These are phyloP conservation scores for Bubalus kerabau DNA, from an alignment of 2,113 vertebrate genomes.

Conservation along the genomic window DNA sequence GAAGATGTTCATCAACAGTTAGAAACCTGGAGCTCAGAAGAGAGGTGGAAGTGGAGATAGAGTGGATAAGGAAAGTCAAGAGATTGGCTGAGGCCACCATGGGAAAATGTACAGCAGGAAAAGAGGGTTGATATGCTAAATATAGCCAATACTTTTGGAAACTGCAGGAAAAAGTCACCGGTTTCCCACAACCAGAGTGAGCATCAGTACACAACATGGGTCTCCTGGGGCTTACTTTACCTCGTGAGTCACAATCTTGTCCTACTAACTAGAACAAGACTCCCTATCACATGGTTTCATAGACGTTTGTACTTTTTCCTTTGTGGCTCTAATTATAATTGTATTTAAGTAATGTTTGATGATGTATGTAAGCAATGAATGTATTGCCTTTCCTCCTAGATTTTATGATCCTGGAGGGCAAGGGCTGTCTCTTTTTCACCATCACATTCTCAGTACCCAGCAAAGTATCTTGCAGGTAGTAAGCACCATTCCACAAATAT, in stretches of 20 bases:
- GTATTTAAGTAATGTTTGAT: not conserved
- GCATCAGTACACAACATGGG: not conserved
- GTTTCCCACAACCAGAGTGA: conserved; percentile 26
- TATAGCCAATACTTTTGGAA: conserved; percentile 5
- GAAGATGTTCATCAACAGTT: not conserved
- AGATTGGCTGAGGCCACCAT: not conserved
- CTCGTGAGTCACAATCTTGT: not conserved
- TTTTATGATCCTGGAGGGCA: not conserved
- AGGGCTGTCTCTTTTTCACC: not conserved
- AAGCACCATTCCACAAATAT: not conserved
- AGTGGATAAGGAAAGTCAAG: not conserved
- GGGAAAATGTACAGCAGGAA: not conserved
- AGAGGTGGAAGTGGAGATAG: not conserved
- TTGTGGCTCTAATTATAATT: not conserved
- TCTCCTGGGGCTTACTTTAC: conserved; percentile 16
- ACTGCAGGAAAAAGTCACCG: not conserved
- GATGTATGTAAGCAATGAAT: not conserved
- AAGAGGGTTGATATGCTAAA: conserved; percentile 13
- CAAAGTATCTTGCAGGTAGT: not conserved
- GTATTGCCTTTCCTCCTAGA: not conserved
- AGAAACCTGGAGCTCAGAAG: not conserved
- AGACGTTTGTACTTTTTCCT: not conserved
- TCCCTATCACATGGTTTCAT: not conserved
- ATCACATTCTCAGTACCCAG: not conserved
- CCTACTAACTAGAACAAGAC: not conserved